Evolutionary conservation across 2,888 invertebrate species (phyloP), one percentile per base, ranked within the genome.

Genomic region (Gerris lacustris): DNA sequence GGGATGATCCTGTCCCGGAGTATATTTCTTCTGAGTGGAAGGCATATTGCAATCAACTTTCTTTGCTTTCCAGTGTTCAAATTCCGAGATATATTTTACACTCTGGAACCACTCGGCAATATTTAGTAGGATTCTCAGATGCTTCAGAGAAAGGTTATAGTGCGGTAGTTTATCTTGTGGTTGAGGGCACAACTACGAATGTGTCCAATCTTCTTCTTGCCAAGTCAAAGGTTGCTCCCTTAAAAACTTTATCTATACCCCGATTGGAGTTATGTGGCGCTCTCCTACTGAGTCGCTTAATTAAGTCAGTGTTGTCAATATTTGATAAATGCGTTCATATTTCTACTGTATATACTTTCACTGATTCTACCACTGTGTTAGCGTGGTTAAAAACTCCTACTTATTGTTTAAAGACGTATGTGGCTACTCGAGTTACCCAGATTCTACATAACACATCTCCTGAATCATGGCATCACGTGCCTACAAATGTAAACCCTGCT

Each of bases 401-500:
- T 47, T 11, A 47, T 47, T 11, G 6, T 7, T 11, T 47, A 47
- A 47, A 47, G 11, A 47, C 47, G 47, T 47, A 47, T 72, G 76
- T 77, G 2, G 69, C 68, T 45, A 79, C 79, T 71, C 62, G 76
- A 31, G 74, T 77, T 0, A 67, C 73, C 71, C 77, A 78, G 71
- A 78, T 78, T 45, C 74, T 76, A 55, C 45, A 45, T 43, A 47
- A 74, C 31, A 70, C 73, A n/a, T 45, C 67, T 5, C 55, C 67
- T 5, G 69, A 74, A 6, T 44, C 70, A 0, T 79, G 78, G 78
- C 55, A 72, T 18, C 76, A 77, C 73, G 73, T 79, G 6, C 77
- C 78, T 6, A 77, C 78, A 7, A 43, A 45, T 6, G 11, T 74
- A 6, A 79, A 79, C 70, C 77, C 77, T 7, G 78, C 78, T 5